These are phyloP conservation scores for Aplocera efformata DNA, from an alignment of 2,888 invertebrate genomes.

Conservation along the genomic window DNA sequence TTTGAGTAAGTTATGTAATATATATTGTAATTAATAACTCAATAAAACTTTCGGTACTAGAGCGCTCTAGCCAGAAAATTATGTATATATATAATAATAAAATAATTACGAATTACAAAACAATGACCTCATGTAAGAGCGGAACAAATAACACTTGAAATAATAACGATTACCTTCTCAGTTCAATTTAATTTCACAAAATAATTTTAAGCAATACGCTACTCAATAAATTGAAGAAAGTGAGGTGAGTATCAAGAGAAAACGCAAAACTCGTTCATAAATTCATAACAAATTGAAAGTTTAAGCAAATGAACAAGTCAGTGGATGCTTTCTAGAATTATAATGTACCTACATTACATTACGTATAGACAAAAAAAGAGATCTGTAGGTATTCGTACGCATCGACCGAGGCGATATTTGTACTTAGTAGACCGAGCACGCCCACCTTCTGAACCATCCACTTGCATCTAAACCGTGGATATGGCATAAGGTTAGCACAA, in stretches of 20 bases:
- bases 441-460: conserved; percentile 44
- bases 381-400: conserved; percentile 41
- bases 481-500: not conserved
- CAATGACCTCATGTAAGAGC: too few relatives aligned
- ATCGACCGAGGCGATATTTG: conserved; percentile 50
- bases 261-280: conserved; percentile 50
- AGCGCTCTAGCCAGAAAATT: too few relatives aligned
- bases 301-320: conserved; percentile 65
- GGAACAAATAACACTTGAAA: conserved; percentile 8
- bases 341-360: conserved; percentile 51
- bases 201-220: conserved; percentile 16
- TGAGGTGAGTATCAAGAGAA: conserved; percentile 49
- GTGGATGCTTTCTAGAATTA: conserved; percentile 70
- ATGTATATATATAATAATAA: too few relatives aligned
- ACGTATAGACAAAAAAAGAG: conserved; percentile 41
- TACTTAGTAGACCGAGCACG: conserved; percentile 60
- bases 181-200: conserved; percentile 16
- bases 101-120: too few relatives aligned
- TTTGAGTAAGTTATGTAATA: too few relatives aligned
- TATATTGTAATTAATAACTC: too few relatives aligned
- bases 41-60: not conserved
- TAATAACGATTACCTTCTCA: conserved; percentile 3
- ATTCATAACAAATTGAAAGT: conserved; percentile 73
- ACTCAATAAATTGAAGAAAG: conserved; percentile 31
- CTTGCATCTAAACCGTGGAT: conserved; percentile 5